Percentiles rank a stretch among this genome's conserved stretches.
Evolutionary conservation across 2,113 vertebrate genomes (phyloP).

Genomic region (Nematolebias whitei): DNA sequence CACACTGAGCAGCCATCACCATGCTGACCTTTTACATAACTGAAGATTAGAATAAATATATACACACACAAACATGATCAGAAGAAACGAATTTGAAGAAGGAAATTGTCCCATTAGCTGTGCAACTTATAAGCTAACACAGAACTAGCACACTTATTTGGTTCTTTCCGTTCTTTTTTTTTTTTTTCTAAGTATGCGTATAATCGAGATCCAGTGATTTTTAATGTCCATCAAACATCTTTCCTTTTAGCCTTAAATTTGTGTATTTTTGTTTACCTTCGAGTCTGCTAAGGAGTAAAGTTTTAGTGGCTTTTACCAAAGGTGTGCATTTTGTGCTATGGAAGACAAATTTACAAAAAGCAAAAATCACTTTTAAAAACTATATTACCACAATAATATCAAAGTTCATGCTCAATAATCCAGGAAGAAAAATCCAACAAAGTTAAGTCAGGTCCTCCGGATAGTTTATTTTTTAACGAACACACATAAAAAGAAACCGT

Average conservation of each 20-base stretch:
- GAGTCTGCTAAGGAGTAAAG: background rate
- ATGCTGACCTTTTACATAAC: conserved; percentile 4
- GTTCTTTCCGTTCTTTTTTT: too few species aligned
- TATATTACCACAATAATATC: too few species aligned
- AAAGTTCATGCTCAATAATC: too few species aligned
- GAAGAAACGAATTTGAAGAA: conserved; percentile 28
- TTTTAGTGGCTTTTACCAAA: background rate
- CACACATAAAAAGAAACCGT: too few species aligned
- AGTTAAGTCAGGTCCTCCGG: too few species aligned
- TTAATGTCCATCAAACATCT: too few species aligned
- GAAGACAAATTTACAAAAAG: background rate
- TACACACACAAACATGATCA: conserved; percentile 24
- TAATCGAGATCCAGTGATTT: too few species aligned
- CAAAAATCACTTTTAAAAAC: background rate
- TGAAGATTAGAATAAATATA: conserved; percentile 30
- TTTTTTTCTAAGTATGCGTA: too few species aligned
- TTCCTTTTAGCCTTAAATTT: background rate
- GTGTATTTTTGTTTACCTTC: background rate
- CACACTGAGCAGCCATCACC: conserved; percentile 1
- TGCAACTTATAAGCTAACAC: conserved; percentile 43
- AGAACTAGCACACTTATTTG: too few species aligned
- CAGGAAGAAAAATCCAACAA: too few species aligned
- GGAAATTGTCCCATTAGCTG: conserved; percentile 55
- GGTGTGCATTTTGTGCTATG: background rate
- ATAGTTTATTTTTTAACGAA: too few species aligned